Conservation (phyloP, 2,888 invertebrate genomes). For the Panzeria rudis region DNA sequence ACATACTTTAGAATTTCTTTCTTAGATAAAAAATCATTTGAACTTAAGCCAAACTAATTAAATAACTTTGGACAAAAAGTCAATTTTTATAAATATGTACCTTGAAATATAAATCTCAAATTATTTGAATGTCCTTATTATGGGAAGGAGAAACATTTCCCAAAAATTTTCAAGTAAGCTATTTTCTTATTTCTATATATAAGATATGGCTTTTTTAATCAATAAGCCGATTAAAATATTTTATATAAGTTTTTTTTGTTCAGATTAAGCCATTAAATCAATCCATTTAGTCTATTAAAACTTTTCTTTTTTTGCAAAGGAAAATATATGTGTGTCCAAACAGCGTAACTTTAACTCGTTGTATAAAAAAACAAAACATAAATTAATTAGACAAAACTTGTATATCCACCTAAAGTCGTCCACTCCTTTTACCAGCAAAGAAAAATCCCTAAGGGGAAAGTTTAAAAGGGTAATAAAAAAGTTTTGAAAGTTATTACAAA, state of each 20-base stretch:
- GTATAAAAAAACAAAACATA: constrained; percentile 47
- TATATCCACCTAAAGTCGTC: neutral
- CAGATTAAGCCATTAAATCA: constrained; percentile 24
- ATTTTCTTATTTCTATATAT: neutral
- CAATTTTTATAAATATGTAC: too few species aligned
- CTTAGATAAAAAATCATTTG: too few species aligned
- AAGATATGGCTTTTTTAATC: neutral
- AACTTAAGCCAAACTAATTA: too few species aligned
- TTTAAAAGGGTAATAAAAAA: constrained; percentile 50
- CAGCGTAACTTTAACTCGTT: constrained; percentile 20
- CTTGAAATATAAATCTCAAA: too few species aligned
- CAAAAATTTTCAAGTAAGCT: too few species aligned
- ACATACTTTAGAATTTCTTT: too few species aligned
- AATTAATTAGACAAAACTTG: constrained; percentile 60
- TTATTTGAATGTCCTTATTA: too few species aligned
- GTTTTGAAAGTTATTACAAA: constrained; percentile 50
- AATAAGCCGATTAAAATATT: neutral
- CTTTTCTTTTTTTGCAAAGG: constrained; percentile 13
- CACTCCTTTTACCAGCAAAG: neutral
- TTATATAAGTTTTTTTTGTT: neutral
- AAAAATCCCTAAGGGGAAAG: constrained; percentile 27
- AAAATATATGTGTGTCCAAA: neutral
- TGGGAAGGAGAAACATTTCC: too few species aligned
- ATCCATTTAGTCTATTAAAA: constrained; percentile 16
- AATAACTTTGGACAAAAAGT: too few species aligned